Conservation (phyloP, 2,888 invertebrate species). For the Drosophila peninsularis region DNA sequence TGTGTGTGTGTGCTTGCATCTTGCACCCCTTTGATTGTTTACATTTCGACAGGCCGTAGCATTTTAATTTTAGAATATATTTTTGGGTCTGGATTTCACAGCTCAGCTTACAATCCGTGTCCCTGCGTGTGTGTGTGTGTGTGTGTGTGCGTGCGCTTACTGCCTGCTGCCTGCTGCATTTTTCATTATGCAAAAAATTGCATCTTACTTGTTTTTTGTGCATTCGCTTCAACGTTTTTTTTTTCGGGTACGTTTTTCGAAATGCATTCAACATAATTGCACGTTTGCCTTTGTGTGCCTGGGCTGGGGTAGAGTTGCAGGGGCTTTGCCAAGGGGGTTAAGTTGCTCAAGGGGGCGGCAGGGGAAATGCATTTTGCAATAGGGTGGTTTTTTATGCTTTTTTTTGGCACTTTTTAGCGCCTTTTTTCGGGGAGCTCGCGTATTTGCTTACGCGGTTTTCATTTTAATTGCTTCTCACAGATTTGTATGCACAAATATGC, state of each 20-base stretch:
- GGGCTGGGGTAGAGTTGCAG: conserved; percentile 4
- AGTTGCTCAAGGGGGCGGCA: neutral
- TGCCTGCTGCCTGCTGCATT: conserved; percentile 78
- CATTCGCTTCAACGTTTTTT: conserved; percentile 65
- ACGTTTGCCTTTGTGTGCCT: conserved; percentile 74
- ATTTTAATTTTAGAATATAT: conserved; percentile 79
- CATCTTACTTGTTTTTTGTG: conserved; percentile 59
- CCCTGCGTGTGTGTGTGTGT: conserved; percentile 26
- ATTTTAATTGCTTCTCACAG: conserved; percentile 79
- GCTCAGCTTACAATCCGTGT: conserved; percentile 74
- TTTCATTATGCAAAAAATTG: conserved; percentile 79
- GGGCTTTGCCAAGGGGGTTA: neutral
- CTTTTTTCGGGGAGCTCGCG: conserved; percentile 59
- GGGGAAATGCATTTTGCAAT: conserved; percentile 68
- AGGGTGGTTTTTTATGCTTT: conserved; percentile 69
- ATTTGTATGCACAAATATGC: conserved; percentile 35
- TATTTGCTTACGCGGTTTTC: conserved; percentile 79
- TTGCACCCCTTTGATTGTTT: conserved; percentile 75
- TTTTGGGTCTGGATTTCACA: conserved; percentile 78
- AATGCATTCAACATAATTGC: conserved; percentile 79
- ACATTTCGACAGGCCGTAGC: conserved; percentile 73
- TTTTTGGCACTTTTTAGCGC: conserved; percentile 51
- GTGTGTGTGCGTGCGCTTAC: conserved; percentile 27
- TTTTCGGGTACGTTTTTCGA: conserved; percentile 62
- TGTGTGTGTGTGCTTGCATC: conserved; percentile 33